These are phyloP conservation scores for Pseudorectes ferrugineus DNA, from an alignment of 2,113 vertebrate genomes.

Conservation along the genomic window DNA sequence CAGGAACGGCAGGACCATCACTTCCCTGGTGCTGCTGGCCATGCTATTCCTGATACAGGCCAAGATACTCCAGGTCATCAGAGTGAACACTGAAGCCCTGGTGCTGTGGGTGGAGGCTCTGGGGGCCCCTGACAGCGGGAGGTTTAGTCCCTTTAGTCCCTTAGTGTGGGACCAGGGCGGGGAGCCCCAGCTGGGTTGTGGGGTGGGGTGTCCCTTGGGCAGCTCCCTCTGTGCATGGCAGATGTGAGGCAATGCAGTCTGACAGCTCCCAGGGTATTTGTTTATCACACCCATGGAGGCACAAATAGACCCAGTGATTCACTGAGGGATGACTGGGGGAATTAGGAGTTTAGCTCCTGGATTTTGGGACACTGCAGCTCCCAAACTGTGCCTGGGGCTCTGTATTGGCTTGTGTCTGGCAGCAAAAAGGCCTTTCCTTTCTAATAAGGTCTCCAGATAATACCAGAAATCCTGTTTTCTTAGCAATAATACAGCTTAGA, in stretches of 20 bases:
- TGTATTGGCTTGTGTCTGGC: background rate
- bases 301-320: background rate
- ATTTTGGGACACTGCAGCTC: rapidly evolving
- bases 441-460: background rate
- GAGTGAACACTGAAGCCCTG: too few relatives aligned
- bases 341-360: background rate
- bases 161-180: too few relatives aligned
- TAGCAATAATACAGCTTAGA: background rate
- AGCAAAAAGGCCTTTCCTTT: background rate
- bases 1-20: too few relatives aligned
- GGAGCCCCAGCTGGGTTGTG: rapidly evolving
- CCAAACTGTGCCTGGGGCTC: rapidly evolving
- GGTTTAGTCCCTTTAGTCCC: too few relatives aligned
- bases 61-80: too few relatives aligned
- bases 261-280: background rate
- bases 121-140: too few relatives aligned
- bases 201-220: background rate
- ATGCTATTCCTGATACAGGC: too few relatives aligned
- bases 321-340: background rate
- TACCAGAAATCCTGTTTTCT: background rate
- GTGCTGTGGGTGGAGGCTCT: too few relatives aligned
- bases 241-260: background rate
- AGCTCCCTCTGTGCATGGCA: background rate
- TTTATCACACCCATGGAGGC: background rate
- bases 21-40: too few relatives aligned